A percentile compares a stretch with the other conserved stretches of the same genome.
Evolutionary conservation across 2,113 vertebrate genomes (phyloP).

Genomic region (Circaetus gallicus): DNA sequence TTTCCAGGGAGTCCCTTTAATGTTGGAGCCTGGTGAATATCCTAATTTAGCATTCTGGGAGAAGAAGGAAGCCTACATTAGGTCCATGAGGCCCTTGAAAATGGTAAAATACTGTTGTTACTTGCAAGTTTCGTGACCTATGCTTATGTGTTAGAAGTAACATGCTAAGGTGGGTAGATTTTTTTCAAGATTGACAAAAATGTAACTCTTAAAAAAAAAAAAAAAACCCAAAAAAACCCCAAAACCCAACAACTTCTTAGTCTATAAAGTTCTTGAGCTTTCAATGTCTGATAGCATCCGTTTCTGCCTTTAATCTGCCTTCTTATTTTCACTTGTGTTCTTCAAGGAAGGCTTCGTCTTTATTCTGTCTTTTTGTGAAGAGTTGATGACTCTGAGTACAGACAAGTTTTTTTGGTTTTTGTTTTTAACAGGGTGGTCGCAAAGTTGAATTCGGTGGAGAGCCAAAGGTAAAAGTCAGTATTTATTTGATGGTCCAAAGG

Average conservation of each 20-base stretch:
- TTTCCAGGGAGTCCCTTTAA: conserved; percentile 82
- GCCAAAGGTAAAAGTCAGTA: conserved; percentile 80
- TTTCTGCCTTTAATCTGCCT: not conserved
- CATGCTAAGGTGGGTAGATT: not conserved
- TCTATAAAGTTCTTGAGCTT: not conserved
- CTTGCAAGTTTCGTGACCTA: not conserved
- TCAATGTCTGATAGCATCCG: not conserved
- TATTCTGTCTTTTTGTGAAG: not conserved
- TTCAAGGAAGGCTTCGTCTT: not conserved
- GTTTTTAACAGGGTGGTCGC: conserved; percentile 81
- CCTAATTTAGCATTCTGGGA: conserved; percentile 87
- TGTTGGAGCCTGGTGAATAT: conserved; percentile 90
- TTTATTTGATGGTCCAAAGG: not conserved
- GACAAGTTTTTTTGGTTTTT: not conserved
- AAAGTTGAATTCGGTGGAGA: conserved; percentile 87
- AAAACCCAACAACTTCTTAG: not conserved
- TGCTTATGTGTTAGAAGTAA: not conserved
- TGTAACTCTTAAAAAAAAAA: not conserved
- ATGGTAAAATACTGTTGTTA: conserved; percentile 76
- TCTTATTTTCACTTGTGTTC: not conserved
- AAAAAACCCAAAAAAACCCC: too few relatives aligned
- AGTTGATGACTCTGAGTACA: not conserved
- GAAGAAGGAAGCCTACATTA: conserved; percentile 85
- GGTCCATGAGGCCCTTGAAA: conserved; percentile 88
- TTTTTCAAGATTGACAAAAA: not conserved